These are phyloP conservation scores for Capreolus pygargus DNA, from an alignment of 2,113 vertebrate species.

Conservation along the genomic window DNA sequence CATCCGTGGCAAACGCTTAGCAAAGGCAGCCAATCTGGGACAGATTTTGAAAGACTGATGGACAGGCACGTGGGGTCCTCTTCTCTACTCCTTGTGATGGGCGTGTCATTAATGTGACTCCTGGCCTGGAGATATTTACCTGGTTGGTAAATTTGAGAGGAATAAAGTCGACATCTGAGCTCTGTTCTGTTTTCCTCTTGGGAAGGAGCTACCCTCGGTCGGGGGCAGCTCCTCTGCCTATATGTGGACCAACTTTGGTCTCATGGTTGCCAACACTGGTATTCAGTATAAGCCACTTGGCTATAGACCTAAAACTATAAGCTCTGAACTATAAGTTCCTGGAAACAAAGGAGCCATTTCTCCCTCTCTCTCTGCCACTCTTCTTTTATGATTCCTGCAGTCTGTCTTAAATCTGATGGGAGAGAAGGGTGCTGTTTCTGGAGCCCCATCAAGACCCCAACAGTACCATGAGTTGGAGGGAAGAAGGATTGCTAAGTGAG, in stretches of 20 bases:
- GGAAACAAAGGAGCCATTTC: background rate
- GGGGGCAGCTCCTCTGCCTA: background rate
- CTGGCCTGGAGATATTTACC: background rate
- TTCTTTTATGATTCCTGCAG: background rate
- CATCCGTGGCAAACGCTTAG: accelerated
- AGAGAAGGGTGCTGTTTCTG: background rate
- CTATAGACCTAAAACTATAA: background rate
- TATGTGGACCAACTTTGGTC: background rate
- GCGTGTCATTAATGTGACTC: background rate
- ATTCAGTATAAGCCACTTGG: background rate
- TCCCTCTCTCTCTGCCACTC: background rate
- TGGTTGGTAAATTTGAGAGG: background rate
- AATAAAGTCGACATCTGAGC: background rate
- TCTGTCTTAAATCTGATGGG: background rate
- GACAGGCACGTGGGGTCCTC: background rate
- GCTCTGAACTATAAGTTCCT: background rate
- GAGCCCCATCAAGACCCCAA: background rate
- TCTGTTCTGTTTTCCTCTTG: background rate
- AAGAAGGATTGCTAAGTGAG: background rate
- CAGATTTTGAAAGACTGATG: background rate
- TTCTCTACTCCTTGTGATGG: background rate
- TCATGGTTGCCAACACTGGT: background rate
- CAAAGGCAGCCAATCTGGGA: background rate
- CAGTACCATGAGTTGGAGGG: background rate
- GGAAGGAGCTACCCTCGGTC: background rate